Conservation (phyloP, 2,888 invertebrate genomes). For the Clivina fossor region DNA sequence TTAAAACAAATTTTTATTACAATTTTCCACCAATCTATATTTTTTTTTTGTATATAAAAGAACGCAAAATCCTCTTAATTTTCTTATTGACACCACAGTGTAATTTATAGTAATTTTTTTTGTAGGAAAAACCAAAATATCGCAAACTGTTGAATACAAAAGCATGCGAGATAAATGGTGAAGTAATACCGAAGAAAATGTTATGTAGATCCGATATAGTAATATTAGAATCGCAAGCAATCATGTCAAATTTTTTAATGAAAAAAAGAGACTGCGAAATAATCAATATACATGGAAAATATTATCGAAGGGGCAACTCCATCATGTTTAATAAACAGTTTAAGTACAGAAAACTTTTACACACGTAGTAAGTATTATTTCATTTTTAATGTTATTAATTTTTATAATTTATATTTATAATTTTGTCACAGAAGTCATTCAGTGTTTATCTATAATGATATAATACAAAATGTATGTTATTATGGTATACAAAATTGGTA, state of each 20-base stretch:
- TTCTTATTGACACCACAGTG: too few species aligned
- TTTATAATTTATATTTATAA: too few species aligned
- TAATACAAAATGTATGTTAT: too few species aligned
- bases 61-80: too few species aligned
- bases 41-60: too few species aligned
- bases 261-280: slow-evolving; percentile 43
- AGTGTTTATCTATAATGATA: too few species aligned
- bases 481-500: too few species aligned
- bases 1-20: too few species aligned
- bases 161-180: slow-evolving; percentile 11
- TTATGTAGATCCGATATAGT: slow-evolving; percentile 50
- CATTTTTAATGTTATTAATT: too few species aligned
- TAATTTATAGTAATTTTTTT: too few species aligned
- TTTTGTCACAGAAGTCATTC: too few species aligned
- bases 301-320: slow-evolving; percentile 44
- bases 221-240: slow-evolving; percentile 50
- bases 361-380: slow-evolving; percentile 45
- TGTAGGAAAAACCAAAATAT: slow-evolving; percentile 15
- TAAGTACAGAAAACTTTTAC: slow-evolving; percentile 43
- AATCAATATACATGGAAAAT: slow-evolving; percentile 40
- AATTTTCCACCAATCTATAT: too few species aligned
- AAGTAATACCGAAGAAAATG: slow-evolving; percentile 41
- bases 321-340: slow-evolving; percentile 42
- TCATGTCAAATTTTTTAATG: slow-evolving; percentile 45
- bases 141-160: slow-evolving; percentile 11